Evolutionary conservation across 30 jellyfish, hydroid and myxozoan species (phyloP).

Genomic region (Hydractinia symbiolongicarpus): DNA sequence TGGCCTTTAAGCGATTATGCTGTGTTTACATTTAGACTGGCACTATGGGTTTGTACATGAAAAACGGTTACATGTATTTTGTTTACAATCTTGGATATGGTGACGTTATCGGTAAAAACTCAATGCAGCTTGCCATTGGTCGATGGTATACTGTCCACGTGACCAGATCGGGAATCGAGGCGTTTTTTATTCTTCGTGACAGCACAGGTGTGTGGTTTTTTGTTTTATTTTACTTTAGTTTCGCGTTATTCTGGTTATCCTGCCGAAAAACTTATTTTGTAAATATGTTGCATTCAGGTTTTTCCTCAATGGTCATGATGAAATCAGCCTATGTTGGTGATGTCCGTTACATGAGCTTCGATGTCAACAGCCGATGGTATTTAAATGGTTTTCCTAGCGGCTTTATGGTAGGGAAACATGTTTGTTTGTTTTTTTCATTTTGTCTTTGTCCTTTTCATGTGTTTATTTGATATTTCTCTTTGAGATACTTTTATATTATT

Average conservation of each 20-base stretch:
- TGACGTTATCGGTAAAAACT: conserved; percentile 37
- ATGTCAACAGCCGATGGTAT: conserved; percentile 57
- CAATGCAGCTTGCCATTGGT: conserved; percentile 26
- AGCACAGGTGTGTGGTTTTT: background rate
- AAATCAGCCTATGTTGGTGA: conserved; percentile 26
- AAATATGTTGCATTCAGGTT: conserved; percentile 11
- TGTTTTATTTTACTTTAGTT: background rate
- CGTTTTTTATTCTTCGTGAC: background rate
- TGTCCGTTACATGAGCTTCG: background rate
- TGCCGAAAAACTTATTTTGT: background rate
- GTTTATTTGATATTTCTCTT: background rate
- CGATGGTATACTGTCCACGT: conserved; percentile 62
- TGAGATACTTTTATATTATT: background rate
- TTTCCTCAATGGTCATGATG: background rate
- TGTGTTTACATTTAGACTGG: conserved; percentile 40
- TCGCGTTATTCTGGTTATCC: background rate
- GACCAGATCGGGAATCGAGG: conserved; percentile 19
- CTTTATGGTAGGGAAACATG: conserved; percentile 58
- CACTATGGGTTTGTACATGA: conserved; percentile 72
- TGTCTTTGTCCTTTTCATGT: background rate
- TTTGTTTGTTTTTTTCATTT: background rate
- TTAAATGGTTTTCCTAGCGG: conserved; percentile 77
- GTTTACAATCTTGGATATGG: conserved; percentile 69
- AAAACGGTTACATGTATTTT: conserved; percentile 50
- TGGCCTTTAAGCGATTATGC: no score